Evolutionary conservation across 2,888 invertebrate species (phyloP).

Genomic region (Lithodes maja): DNA sequence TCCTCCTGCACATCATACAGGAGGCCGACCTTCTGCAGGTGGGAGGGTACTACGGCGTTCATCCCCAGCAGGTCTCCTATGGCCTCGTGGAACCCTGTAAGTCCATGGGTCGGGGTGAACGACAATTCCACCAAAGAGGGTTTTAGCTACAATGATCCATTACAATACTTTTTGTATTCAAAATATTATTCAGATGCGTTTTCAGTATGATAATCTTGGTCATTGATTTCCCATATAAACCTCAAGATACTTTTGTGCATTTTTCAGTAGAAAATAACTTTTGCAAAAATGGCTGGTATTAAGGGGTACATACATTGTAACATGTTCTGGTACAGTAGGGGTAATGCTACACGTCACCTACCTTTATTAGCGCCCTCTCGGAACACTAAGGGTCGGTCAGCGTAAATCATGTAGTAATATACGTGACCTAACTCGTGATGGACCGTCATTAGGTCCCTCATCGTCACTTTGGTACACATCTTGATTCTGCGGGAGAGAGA

Average conservation of each 20-base stretch:
- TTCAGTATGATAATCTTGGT: too few species aligned
- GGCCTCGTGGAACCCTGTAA: slow-evolving; percentile 89
- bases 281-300: too few species aligned
- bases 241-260: too few species aligned
- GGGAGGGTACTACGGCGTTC: slow-evolving; percentile 85
- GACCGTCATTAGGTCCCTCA: slow-evolving; percentile 74
- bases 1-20: slow-evolving; percentile 79
- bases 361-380: slow-evolving; percentile 93
- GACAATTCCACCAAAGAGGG: too few species aligned
- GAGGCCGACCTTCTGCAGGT: slow-evolving; percentile 83
- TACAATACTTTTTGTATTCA: too few species aligned
- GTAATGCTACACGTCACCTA: slow-evolving; percentile 71
- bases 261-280: too few species aligned
- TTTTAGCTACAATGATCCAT: too few species aligned
- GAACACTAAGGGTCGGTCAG: slow-evolving; percentile 81
- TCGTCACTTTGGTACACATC: slow-evolving; percentile 83
- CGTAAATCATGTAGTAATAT: slow-evolving; percentile 86
- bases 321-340: too few species aligned
- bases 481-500: slow-evolving; percentile 80
- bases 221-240: not conserved
- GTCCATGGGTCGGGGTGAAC: slow-evolving; percentile 30
- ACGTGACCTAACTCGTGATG: slow-evolving; percentile 85
- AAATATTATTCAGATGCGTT: too few species aligned
- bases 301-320: too few species aligned
- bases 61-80: slow-evolving; percentile 86